phyloP scores from a whole-genome alignment of 2,888 invertebrate genomes.

The Selenia dentaria region DNA sequence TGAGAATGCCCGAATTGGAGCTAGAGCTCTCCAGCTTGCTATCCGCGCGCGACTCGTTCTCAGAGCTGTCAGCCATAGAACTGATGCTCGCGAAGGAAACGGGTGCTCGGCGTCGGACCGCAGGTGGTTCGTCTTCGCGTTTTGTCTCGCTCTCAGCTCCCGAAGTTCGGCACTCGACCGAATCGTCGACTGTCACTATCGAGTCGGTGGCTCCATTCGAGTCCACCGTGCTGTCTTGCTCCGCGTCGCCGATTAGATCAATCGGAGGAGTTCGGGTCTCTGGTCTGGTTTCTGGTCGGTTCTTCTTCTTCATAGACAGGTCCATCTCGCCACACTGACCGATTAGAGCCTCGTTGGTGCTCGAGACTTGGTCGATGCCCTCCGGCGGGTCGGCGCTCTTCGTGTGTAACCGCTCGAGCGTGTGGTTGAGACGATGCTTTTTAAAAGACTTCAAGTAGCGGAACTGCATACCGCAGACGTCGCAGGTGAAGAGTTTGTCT shows the following conservation, averaged over 20 bases:
- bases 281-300: conserved; percentile 58
- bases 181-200: conserved; percentile 73
- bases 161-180: conserved; percentile 73
- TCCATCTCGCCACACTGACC: conserved; percentile 84
- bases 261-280: conserved; percentile 75
- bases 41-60: conserved; percentile 75
- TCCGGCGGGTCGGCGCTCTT: conserved; percentile 82
- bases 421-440: conserved; percentile 94
- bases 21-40: conserved; percentile 82
- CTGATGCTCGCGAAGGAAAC: conserved; percentile 82
- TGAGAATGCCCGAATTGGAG: conserved; percentile 83
- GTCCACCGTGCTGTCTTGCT: conserved; percentile 90
- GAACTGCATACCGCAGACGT: conserved; percentile 96
- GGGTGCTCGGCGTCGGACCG: conserved; percentile 63
- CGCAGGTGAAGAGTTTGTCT: conserved; percentile 95
- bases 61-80: conserved; percentile 81
- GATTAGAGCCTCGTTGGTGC: conserved; percentile 87
- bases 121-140: conserved; percentile 59
- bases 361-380: conserved; percentile 88
- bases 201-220: conserved; percentile 84
- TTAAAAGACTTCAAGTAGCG: conserved; percentile 95
- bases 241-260: conserved; percentile 79
- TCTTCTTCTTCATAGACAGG: conserved; percentile 81
- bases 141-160: conserved; percentile 70
- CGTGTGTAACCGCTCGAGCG: conserved; percentile 92